phyloP scores from a whole-genome alignment of 2,888 invertebrate genomes.

The Epistrophella euchroma region DNA sequence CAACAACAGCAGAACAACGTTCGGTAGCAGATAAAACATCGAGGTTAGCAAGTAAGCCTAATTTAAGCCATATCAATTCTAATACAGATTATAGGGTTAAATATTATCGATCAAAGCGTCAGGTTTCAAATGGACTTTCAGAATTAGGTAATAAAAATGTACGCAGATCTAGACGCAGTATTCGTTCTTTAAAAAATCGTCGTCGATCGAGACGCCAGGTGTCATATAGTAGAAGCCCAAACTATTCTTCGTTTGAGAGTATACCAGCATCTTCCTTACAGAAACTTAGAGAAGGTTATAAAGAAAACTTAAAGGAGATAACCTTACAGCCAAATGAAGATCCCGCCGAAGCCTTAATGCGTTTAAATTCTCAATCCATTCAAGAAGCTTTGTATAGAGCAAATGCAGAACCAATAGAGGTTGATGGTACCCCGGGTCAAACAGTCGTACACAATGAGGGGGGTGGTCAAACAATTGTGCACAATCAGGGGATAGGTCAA shows the following conservation, averaged over 20 bases:
- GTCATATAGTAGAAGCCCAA: slow-evolving; percentile 70
- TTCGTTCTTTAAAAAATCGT: not conserved
- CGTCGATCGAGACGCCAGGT: slow-evolving; percentile 41
- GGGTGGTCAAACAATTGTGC: not conserved
- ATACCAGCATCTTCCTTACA: slow-evolving; percentile 80
- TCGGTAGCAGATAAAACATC: slow-evolving; percentile 23
- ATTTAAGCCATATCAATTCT: slow-evolving; percentile 34
- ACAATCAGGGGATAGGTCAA: not conserved
- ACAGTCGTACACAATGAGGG: not conserved
- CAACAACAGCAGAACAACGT: not conserved
- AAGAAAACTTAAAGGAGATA: slow-evolving; percentile 80
- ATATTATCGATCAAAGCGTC: slow-evolving; percentile 16
- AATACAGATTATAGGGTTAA: slow-evolving; percentile 13
- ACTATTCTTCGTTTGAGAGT: slow-evolving; percentile 80
- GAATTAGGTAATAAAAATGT: not conserved
- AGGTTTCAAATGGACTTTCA: not conserved
- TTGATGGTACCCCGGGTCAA: slow-evolving; percentile 61
- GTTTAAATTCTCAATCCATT: slow-evolving; percentile 81
- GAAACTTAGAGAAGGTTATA: slow-evolving; percentile 80
- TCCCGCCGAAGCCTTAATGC: slow-evolving; percentile 81
- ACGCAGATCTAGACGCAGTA: slow-evolving; percentile 4
- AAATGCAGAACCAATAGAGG: slow-evolving; percentile 79
- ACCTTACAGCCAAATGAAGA: slow-evolving; percentile 81
- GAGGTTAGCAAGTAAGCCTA: slow-evolving; percentile 78
- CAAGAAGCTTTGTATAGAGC: slow-evolving; percentile 80